Evolutionary conservation across 2,797 vertebrate genomes (phyloP), one percentile per base, ranked within the genome.

Genomic region (Falco concolor): DNA sequence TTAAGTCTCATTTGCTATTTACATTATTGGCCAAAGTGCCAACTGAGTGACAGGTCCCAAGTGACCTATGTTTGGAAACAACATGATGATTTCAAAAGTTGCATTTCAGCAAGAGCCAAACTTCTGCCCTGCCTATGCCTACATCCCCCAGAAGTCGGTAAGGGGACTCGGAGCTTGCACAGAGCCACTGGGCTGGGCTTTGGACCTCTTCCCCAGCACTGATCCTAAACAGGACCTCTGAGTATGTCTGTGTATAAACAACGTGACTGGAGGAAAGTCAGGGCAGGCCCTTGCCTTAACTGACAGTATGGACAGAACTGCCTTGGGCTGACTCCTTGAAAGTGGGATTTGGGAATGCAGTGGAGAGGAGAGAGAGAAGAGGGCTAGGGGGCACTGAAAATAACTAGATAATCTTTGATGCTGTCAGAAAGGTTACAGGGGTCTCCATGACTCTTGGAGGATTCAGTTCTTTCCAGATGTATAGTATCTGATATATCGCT

Each of bases 91-190:
- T 84, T 75, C 34, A 36, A 49, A 69, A 47, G 45, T 3, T 40
- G 15, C 20, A 18, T 68, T 23, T 60, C 34, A 32, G 22, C 42
- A 45, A 40, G 47, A 60, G 13, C 28, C 36, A 44, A 12, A 18
- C 36, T 20, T 76, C 77, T 40, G 14, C 10, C 32, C 44, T 21
- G 24, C 12, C 53, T 56, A 8, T 13, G 27, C 14, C 28, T 61
- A 25, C 0, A 1, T 5, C 44, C 40, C 10, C 23, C 17, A 30
- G 53, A 47, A 59, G n/a, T 25, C 16, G 8, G 0, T 47, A 69
- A 23, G 64, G 56, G 8, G n/a, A 72, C 30, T 44, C 15, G 24
- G 40, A 21, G 18, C 12, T 80, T 65, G 22, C 24, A 16, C 32
- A 45, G 59, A 80, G 12, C 10, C 44, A 19, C 77, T 20, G 44